Evolutionary conservation across 2,888 invertebrate genomes (phyloP), one percentile per base, ranked within the genome.

Genomic region (Uloborus plumipes): DNA sequence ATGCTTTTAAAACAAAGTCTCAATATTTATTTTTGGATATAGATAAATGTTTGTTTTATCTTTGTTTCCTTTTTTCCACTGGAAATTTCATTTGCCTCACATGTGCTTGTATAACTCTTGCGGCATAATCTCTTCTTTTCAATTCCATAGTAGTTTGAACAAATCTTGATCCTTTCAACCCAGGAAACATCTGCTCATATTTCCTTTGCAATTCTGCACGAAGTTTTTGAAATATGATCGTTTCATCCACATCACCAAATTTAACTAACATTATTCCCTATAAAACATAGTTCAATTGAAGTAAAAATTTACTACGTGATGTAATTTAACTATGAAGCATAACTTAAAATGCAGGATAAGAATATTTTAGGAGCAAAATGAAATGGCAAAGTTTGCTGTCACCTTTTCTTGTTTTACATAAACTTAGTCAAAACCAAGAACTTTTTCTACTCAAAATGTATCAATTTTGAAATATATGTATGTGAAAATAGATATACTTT

Each of bases 221-320:
- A 4, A 82, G 9, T 2, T 26, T 51, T 18, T 26, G 51, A 47
- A 76, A 82, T 14, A 26, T 50, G 13, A 18, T 51, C 9, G 75
- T 69, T 11, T 75, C 59, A 61, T 82, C 75, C 18, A 72, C 61
- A n/a, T 51, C 39, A n/a, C 71, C 76, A 49, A 58, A 39, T 53
- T 82, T 76, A 16, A 82, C 51, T 71, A 71, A 71, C 15, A 82
- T 16, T 18, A 82, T 82, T 2, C 81, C 81, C 76, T 82, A 18
- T 14, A 55, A 55, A 55, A 18, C 14, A 55, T 55, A 55, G 14
- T 55, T 55, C 16, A 55, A 53, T 53, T 3, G 6, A 53, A 15
- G 6, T 53, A n/a, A n/a, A 53, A 2, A 53, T n/a, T n/a, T n/a
- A n/a, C n/a, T n/a, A n/a, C n/a, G 18, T 53, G 4, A 53, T 53